These are phyloP conservation scores for Drosophila repleta DNA, from an alignment of 1,140 invertebrate species.

Conservation along the genomic window DNA sequence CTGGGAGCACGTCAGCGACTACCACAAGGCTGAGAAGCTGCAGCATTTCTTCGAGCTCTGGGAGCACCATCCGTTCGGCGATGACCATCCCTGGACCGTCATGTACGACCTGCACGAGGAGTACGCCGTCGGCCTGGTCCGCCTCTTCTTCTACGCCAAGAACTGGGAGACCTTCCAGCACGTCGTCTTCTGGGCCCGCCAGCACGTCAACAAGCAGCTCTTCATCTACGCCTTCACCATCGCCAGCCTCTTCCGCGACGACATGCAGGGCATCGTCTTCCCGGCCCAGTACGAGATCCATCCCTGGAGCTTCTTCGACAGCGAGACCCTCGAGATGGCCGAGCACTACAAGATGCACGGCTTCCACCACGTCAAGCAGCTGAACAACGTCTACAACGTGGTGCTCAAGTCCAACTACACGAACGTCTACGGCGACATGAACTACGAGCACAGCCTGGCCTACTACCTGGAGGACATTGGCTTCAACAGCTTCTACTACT, in stretches of 20 bases:
- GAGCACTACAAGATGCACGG: conserved; percentile 86
- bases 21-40: conserved; percentile 84
- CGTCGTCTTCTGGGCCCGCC: conserved; percentile 86
- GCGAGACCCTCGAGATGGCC: conserved; percentile 85
- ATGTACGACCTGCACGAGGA: conserved; percentile 84
- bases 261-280: conserved; percentile 86
- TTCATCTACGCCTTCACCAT: conserved; percentile 86
- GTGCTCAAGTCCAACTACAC: conserved; percentile 86
- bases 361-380: conserved; percentile 84
- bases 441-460: conserved; percentile 85
- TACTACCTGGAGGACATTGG: conserved; percentile 90
- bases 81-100: conserved; percentile 85
- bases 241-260: conserved; percentile 85
- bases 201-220: conserved; percentile 86
- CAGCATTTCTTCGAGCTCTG: conserved; percentile 85
- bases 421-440: conserved; percentile 84
- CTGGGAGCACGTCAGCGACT: conserved; percentile 84
- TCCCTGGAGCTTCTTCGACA: conserved; percentile 87
- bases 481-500: conserved; percentile 88
- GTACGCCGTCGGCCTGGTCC: conserved; percentile 85
- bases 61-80: conserved; percentile 84
- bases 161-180: conserved; percentile 88
- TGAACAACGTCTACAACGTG: conserved; percentile 84
- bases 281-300: conserved; percentile 88
- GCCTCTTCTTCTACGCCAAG: conserved; percentile 87